Conservation (phyloP, 1,140 invertebrate species). For the Pogonognathellus flavescens region DNA sequence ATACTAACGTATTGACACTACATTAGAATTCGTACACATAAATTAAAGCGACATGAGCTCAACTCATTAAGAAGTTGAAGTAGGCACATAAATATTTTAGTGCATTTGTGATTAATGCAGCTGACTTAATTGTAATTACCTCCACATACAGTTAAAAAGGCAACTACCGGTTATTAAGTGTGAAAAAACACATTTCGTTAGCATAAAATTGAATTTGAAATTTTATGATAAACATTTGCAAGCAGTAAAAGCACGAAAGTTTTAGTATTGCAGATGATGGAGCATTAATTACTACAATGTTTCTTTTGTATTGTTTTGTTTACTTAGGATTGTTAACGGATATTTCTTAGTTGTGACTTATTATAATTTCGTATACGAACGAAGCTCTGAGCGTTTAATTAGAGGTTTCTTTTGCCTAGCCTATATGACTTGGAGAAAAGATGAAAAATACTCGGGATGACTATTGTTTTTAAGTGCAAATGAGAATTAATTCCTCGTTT, state of each 20-base stretch:
- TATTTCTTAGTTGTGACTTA: neutral
- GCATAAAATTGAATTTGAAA: neutral
- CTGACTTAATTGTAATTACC: neutral
- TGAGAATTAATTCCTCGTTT: neutral
- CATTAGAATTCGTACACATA: neutral
- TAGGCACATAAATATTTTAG: neutral
- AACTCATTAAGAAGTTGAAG: constrained; percentile 32
- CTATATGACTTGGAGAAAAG: neutral
- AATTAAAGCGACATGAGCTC: neutral
- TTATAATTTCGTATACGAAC: neutral
- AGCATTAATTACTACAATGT: too few relatives aligned
- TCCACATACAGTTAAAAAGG: neutral
- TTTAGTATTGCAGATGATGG: too few relatives aligned
- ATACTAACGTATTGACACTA: constrained; percentile 7
- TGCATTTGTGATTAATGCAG: neutral
- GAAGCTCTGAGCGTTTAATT: constrained; percentile 26
- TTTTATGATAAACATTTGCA: too few relatives aligned
- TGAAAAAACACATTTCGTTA: constrained; percentile 37
- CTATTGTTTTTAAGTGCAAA: neutral
- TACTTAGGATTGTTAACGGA: neutral
- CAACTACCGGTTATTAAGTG: constrained; percentile 19
- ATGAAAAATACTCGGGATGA: neutral
- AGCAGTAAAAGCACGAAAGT: too few relatives aligned
- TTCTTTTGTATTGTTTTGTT: neutral
- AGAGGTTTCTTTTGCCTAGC: constrained; percentile 12